Evolutionary conservation across 2,113 vertebrate genomes (phyloP).

Genomic region (Athene noctua): DNA sequence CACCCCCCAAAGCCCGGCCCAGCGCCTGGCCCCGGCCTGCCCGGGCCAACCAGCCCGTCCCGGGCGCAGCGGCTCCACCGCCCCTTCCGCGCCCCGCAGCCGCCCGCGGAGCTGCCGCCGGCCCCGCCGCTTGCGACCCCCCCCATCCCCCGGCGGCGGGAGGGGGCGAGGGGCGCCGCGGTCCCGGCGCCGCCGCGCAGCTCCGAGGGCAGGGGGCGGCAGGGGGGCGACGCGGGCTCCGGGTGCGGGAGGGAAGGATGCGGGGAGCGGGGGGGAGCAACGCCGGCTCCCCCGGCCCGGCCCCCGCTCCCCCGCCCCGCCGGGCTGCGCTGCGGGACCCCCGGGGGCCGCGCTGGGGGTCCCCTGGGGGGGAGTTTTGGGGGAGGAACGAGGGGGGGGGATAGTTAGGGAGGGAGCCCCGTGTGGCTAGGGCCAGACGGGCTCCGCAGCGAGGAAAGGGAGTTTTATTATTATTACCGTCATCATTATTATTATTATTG

Average conservation of each 20-base stretch:
- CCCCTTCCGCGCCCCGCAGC: not conserved
- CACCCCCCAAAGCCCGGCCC: not conserved
- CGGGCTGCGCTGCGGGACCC: not conserved
- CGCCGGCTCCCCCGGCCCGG: not conserved
- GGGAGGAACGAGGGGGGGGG: not conserved
- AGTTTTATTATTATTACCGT: slow-evolving; percentile 3
- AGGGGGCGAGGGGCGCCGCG: not conserved
- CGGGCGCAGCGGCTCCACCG: not conserved
- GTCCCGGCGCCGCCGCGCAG: not conserved
- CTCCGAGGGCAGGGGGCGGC: not conserved
- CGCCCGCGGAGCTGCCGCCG: not conserved
- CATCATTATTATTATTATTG: slow-evolving; percentile 53
- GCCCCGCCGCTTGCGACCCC: not conserved
- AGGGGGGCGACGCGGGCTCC: not conserved
- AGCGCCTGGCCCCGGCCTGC: not conserved
- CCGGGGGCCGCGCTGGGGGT: not conserved
- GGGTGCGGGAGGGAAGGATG: not conserved
- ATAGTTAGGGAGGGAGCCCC: not conserved
- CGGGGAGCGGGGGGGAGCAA: not conserved
- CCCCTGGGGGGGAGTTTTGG: not conserved
- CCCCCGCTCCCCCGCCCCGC: no score
- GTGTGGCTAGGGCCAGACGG: not conserved
- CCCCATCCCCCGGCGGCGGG: not conserved
- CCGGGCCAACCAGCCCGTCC: not conserved
- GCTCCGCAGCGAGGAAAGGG: not conserved